Conservation (phyloP, 2,888 invertebrate species). For the Eristalinus aeneus region DNA sequence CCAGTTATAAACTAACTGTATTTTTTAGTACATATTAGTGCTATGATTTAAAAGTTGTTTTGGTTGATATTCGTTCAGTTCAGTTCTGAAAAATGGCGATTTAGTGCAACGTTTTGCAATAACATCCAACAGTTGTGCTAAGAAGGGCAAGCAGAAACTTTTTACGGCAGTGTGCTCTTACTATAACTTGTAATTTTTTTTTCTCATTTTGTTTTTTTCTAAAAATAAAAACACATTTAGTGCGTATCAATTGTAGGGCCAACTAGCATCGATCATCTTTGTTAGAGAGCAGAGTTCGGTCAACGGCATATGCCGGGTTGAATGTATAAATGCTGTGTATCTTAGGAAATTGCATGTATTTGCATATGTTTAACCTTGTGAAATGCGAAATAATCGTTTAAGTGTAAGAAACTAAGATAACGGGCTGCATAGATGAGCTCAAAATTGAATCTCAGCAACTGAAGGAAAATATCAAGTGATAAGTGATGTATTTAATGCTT, state of each 20-base stretch:
- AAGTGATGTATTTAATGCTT: constrained; percentile 31
- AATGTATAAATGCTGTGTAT: constrained; percentile 13
- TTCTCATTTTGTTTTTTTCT: constrained; percentile 15
- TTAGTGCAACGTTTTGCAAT: constrained; percentile 41
- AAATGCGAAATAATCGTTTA: not conserved
- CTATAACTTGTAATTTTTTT: not conserved
- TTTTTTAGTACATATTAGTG: not conserved
- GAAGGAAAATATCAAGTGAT: not conserved
- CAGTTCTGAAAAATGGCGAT: constrained; percentile 46
- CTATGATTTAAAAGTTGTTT: not conserved
- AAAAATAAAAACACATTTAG: constrained; percentile 23
- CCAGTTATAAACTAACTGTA: not conserved
- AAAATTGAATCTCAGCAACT: not conserved
- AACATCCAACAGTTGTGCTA: constrained; percentile 21
- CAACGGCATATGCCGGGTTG: not conserved
- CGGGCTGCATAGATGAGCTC: constrained; percentile 19
- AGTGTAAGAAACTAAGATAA: constrained; percentile 30
- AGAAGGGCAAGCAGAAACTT: not conserved
- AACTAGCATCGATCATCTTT: not conserved
- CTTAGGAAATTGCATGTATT: not conserved
- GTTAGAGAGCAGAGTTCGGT: not conserved
- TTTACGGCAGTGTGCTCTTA: constrained; percentile 13
- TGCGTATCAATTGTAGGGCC: not conserved
- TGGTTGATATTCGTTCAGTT: not conserved
- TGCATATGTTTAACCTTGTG: not conserved